Percentiles rank a stretch among this genome's conserved stretches.
These are phyloP conservation scores for Plebejus argus DNA, from an alignment of 2,888 invertebrate species.

Conservation along the genomic window DNA sequence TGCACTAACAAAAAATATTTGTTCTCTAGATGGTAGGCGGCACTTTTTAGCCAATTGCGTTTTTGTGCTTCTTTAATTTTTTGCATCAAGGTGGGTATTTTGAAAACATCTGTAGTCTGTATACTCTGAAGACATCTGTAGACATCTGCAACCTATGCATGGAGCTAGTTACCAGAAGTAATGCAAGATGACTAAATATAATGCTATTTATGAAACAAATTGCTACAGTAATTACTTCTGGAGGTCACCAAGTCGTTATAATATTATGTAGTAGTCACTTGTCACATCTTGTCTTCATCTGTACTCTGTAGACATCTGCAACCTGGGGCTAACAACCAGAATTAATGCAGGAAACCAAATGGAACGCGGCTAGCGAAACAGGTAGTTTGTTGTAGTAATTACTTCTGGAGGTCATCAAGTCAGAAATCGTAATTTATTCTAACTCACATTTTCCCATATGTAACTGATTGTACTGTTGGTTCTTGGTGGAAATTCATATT, in stretches of 20 bases:
- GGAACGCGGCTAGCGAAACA: not conserved
- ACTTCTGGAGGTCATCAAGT: not conserved
- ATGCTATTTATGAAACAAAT: not conserved
- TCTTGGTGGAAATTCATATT: too few species aligned
- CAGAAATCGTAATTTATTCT: not conserved
- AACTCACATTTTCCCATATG: too few species aligned
- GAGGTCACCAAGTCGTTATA: not conserved
- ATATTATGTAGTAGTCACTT: too few species aligned
- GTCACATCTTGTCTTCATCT: too few species aligned
- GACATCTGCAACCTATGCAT: not conserved
- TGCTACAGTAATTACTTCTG: not conserved
- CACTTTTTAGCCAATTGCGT: not conserved
- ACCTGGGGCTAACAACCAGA: too few species aligned
- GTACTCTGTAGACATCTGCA: too few species aligned
- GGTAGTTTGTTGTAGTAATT: not conserved
- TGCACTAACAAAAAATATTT: slow-evolving; percentile 19
- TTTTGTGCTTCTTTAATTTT: not conserved
- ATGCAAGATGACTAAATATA: not conserved
- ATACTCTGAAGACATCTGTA: not conserved
- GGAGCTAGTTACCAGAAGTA: too few species aligned
- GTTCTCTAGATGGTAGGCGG: slow-evolving; percentile 22
- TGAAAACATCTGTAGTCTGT: not conserved
- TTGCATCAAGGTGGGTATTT: not conserved
- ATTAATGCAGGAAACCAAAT: not conserved
- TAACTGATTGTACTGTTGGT: too few species aligned